phyloP scores from a whole-genome alignment of 2,113 vertebrate genomes.

The Pterophyllum scalare region DNA sequence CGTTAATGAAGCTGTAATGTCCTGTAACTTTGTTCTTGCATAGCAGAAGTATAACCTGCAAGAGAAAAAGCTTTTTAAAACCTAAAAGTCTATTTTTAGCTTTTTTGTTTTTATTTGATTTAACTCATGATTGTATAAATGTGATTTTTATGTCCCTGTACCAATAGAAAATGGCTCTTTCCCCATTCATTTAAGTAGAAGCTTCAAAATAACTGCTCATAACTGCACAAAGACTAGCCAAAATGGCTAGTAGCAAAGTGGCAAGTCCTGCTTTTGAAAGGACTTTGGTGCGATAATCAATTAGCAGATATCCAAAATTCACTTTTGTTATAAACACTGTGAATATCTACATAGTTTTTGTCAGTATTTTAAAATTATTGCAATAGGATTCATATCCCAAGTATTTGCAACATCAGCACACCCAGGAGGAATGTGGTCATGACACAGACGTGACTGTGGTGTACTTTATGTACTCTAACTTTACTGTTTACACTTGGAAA shows the following conservation, averaged over 20 bases:
- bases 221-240: background rate
- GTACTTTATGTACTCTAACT: background rate
- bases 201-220: background rate
- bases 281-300: background rate
- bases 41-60: background rate
- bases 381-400: background rate
- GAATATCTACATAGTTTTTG: background rate
- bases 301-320: background rate
- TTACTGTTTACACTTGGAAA: background rate
- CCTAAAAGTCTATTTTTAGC: background rate
- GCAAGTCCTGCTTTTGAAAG: background rate
- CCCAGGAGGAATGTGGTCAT: fast-evolving
- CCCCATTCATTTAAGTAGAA: background rate
- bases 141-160: background rate
- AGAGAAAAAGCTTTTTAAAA: no score
- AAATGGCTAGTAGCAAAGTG: background rate
- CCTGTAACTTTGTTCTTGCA: background rate
- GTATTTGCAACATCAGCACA: background rate
- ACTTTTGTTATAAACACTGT: background rate
- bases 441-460: background rate
- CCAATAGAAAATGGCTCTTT: background rate
- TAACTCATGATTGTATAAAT: background rate
- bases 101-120: background rate
- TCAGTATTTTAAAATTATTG: background rate
- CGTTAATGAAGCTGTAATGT: background rate